Base-by-base conservation (phyloP, 2,888 invertebrate genomes). In the Drosophila multiciliata region DNA sequence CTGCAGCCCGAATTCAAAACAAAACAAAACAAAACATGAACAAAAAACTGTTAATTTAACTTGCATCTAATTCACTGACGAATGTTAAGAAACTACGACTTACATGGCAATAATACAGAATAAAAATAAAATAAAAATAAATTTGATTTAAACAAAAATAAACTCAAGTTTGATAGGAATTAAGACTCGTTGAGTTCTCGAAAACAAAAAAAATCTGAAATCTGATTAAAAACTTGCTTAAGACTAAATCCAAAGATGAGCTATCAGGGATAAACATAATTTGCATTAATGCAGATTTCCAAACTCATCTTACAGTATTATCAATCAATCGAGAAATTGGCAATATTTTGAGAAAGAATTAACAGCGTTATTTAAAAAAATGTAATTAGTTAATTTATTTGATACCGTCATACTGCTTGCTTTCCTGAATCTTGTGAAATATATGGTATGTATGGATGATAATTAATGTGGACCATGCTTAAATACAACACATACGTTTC, bases 331-430 rank as follows among this genome's bases (percentile, higher is more conserved):
- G 12, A 45, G 23, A 23, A 45, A 45, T 45, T 23, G 8, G 26
- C 17, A 59, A 49, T 26, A 49, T 26, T 20, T 40, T 1, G 20
- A 23, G 6, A 54, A 54, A 5, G 15, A 71, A 40, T 35, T 26
- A 15, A 17, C 26, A 54, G 9, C 5, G 23, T 53, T 48, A 8
- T 20, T 66, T 49, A 61, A 83, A 65, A 83, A 82, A 81, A 74
- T 75, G 53, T 54, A 74, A 69, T 70, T 61, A 59, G 33, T 66
- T 70, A 50, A 62, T 84, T 83, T 78, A 78, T 81, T 77, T 66
- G 59, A 76, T 74, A 77, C 79, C 70, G 75, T 70, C 36, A 66
- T 49, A 66, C 64, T 57, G 52, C 48, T 73, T 64, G 33, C 61
- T 32, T 38, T 48, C 53, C 45, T 29, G 38, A 54, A 59, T 55